Conservation (phyloP, 2,888 invertebrate species). For the Beris morrisii region DNA sequence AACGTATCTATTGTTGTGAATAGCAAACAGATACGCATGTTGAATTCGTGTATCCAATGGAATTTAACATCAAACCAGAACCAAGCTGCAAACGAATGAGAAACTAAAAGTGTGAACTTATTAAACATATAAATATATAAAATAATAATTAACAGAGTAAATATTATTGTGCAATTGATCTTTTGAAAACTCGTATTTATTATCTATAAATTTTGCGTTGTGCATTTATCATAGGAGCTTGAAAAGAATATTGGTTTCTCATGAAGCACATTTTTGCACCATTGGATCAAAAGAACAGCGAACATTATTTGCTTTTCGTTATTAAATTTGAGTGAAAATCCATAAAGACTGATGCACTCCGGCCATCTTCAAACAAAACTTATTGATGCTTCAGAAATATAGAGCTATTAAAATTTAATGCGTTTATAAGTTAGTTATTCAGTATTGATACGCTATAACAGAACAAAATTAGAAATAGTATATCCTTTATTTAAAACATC, state of each 20-base stretch:
- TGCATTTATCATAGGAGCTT: background rate
- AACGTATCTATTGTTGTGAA: background rate
- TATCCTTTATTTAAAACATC: too few relatives aligned
- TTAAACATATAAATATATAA: constrained; percentile 12
- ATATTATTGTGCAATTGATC: constrained; percentile 19
- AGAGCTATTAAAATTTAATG: too few relatives aligned
- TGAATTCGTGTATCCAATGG: constrained; percentile 53
- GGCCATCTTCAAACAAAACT: constrained; percentile 3
- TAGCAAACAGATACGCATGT: constrained; percentile 52
- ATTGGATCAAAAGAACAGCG: background rate
- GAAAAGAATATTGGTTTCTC: background rate
- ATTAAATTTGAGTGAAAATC: background rate
- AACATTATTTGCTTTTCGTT: background rate
- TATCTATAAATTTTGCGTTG: background rate
- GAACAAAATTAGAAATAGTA: too few relatives aligned
- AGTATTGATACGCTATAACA: too few relatives aligned
- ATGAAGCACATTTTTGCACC: background rate
- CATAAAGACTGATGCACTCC: constrained; percentile 4
- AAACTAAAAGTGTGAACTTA: constrained; percentile 8
- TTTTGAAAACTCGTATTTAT: constrained; percentile 1
- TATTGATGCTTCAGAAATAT: too few relatives aligned
- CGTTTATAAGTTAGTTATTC: too few relatives aligned
- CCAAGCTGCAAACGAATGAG: constrained; percentile 30
- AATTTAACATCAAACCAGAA: constrained; percentile 46
- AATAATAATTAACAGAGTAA: constrained; percentile 3